Evolutionary conservation across 2,113 vertebrate genomes (phyloP), one percentile per base, ranked within the genome.

Genomic region (Dendrocopos noguchii): DNA sequence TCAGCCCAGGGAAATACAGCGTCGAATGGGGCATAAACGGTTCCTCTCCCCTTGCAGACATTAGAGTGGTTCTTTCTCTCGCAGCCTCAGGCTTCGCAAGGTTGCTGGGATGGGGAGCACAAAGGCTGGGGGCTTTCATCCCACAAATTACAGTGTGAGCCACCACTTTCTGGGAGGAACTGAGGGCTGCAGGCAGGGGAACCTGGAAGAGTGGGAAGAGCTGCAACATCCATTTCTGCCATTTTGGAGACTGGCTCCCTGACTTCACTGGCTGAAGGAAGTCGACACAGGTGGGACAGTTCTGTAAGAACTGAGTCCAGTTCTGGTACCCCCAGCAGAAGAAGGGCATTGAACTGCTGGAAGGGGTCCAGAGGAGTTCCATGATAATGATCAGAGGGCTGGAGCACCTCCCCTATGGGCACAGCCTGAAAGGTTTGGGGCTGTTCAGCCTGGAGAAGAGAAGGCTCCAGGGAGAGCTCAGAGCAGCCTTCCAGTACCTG

Each of bases 221-320:
- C 13, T 15, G 33, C 22, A 46, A 31, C 5, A 2, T 42, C 31
- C 5, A 3, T 28, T 90, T 64, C 6, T 36, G 15, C 4, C 1
- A 1, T 56, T 80, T 91, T 39, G 31, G 31, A 74, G 50, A 70
- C 31, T 1, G 24, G 1, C 36, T 25, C 31, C 0, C 0, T 15
- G n/a, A 25, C 57, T 74, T 74, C 13, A 4, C 14, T 55, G 52
- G 34, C 39, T 61, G 20, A 33, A 65, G 11, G 33, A 46, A 22
- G 8, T 79, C 4, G 11, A 2, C 24, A 33, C 34, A 52, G 28
- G 64, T 15, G 39, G 39, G 36, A 19, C 3, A 0, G 2, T 31
- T 67, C 12, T 14, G 3, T 7, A 17, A 19, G 22, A 24, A 52
- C 21, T 52, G 50, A 52, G 50, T 52, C 50, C 50, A 52, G 21